Percentiles rank a stretch among this genome's conserved stretches.
These are phyloP conservation scores for Apamea crenata DNA, from an alignment of 2,888 invertebrate genomes.

Conservation along the genomic window DNA sequence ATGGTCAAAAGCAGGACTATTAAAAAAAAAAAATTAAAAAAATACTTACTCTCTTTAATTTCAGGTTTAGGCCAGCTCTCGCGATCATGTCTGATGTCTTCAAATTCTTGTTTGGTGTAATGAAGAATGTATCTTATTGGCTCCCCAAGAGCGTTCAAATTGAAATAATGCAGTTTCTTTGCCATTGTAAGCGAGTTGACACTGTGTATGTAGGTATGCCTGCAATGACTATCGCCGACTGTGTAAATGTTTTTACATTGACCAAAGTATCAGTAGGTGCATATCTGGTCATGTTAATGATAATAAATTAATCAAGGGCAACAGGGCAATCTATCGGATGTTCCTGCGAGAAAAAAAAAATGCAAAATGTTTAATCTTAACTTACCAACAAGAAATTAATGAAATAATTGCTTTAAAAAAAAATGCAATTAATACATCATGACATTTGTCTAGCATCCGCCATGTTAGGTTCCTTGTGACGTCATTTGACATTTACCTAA, in stretches of 20 bases:
- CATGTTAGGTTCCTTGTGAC: not conserved
- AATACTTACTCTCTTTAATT: conserved; percentile 79
- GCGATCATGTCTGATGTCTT: conserved; percentile 77
- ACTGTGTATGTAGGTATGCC: conserved; percentile 18
- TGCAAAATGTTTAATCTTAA: not conserved
- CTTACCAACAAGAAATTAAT: not conserved
- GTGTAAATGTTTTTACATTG: conserved; percentile 21
- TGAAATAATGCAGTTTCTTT: conserved; percentile 77
- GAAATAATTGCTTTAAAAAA: not conserved
- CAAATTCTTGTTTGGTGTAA: conserved; percentile 82
- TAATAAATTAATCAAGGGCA: conserved; percentile 19
- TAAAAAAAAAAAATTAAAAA: not conserved
- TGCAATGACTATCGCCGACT: conserved; percentile 10
- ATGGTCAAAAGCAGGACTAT: not conserved
- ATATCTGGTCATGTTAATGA: conserved; percentile 9
- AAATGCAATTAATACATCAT: not conserved
- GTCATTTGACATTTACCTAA: not conserved
- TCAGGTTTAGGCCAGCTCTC: conserved; percentile 76
- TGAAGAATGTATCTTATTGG: conserved; percentile 81
- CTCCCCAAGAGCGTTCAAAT: conserved; percentile 79
- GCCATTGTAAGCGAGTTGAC: conserved; percentile 67
- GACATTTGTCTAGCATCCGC: not conserved
- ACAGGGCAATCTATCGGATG: not conserved
- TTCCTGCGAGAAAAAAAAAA: not conserved
- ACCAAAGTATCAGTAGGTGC: not conserved